Percentiles rank a stretch among this genome's conserved stretches.
phyloP scores from a whole-genome alignment of 2,113 vertebrate genomes.

The Nansenia antarctica region DNA sequence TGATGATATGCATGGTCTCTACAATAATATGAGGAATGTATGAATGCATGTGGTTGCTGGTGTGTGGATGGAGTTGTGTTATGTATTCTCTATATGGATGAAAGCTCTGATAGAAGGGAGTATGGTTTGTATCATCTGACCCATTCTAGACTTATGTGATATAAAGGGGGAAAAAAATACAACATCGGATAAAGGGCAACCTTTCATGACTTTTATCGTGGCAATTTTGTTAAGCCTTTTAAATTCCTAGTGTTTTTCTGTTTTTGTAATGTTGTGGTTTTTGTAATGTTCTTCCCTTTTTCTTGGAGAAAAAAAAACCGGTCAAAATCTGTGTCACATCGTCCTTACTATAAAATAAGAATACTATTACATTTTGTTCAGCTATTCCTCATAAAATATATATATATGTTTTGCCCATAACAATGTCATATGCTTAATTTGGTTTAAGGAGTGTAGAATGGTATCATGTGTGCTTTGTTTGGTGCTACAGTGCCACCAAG shows the following conservation, averaged over 20 bases:
- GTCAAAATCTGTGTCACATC: too few relatives aligned
- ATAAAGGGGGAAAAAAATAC: conserved; percentile 38
- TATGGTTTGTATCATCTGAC: neutral
- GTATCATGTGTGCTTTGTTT: neutral
- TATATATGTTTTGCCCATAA: too few relatives aligned
- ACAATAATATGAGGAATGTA: neutral
- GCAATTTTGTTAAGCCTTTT: conserved; percentile 12
- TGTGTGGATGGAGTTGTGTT: conserved; percentile 3
- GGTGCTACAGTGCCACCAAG: neutral
- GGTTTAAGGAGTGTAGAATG: too few relatives aligned
- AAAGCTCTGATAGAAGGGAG: neutral
- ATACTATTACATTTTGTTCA: too few relatives aligned
- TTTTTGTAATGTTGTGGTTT: too few relatives aligned
- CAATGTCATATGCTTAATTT: too few relatives aligned
- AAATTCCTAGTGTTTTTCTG: neutral
- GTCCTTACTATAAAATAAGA: too few relatives aligned
- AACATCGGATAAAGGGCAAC: conserved; percentile 9
- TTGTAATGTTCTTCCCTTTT: neutral
- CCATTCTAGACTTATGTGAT: neutral
- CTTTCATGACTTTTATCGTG: neutral
- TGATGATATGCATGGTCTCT: neutral
- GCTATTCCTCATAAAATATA: too few relatives aligned
- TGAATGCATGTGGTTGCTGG: neutral
- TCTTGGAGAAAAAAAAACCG: too few relatives aligned
- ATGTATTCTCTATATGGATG: neutral